Evolutionary conservation across 2,888 invertebrate genomes (phyloP).

Genomic region (Hirtodrosophila histrioides): DNA sequence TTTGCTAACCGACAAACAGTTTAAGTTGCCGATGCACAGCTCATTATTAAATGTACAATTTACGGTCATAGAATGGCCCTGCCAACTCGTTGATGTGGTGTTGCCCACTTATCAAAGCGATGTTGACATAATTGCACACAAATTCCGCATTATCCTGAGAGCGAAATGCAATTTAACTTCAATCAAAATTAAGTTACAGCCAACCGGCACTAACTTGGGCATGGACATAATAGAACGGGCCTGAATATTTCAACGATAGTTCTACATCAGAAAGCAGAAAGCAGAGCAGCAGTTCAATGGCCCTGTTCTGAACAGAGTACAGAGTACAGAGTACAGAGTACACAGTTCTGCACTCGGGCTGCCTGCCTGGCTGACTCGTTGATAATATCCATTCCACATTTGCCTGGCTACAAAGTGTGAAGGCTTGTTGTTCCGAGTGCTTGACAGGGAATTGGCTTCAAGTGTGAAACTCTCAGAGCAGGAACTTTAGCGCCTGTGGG

Average conservation of each 20-base stretch:
- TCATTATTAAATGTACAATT: no score
- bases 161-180: no score
- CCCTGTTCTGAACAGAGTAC: constrained; percentile 26
- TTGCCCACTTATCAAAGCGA: no score
- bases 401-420: constrained; percentile 39
- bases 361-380: constrained; percentile 4
- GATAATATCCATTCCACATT: constrained; percentile 33
- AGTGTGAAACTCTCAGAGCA: constrained; percentile 37
- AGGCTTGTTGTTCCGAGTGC: constrained; percentile 45
- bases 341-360: constrained; percentile 48
- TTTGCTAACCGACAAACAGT: not conserved
- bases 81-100: no score
- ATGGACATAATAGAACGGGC: no score
- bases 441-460: constrained; percentile 39
- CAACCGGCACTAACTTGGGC: no score
- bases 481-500: constrained; percentile 22
- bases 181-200: no score
- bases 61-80: no score
- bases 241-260: constrained; percentile 2
- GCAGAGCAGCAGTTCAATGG: constrained; percentile 45
- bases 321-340: constrained; percentile 36
- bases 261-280: not conserved
- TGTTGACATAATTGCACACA: no score
- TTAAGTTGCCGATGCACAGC: no score
- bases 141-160: no score